These are phyloP conservation scores for Morone saxatilis DNA, from an alignment of 2,113 vertebrate genomes.

Conservation along the genomic window DNA sequence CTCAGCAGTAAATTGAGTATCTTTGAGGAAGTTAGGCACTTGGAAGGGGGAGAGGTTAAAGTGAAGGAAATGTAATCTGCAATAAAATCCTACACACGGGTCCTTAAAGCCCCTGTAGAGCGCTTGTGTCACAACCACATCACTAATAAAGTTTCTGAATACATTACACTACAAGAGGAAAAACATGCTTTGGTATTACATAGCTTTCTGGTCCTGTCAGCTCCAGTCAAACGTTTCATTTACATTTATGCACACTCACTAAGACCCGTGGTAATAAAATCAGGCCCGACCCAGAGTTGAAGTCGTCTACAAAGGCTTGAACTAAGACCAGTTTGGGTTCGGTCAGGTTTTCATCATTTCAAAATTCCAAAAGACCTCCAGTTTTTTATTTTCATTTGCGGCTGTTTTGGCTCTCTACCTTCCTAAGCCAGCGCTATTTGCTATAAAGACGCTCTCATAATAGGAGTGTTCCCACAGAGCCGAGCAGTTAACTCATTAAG, in stretches of 20 bases:
- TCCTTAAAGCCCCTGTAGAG: not conserved
- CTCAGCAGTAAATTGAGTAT: not conserved
- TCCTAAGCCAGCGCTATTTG: conserved; percentile 40
- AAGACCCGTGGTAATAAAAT: conserved; percentile 34
- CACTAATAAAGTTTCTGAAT: conserved; percentile 7
- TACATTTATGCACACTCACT: conserved; percentile 8
- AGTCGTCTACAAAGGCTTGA: conserved; percentile 33
- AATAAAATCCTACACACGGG: no score
- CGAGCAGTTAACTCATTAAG: conserved; percentile 58
- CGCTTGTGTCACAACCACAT: not conserved
- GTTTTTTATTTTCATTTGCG: conserved; percentile 24
- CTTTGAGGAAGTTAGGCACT: not conserved
- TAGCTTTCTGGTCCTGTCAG: conserved; percentile 7
- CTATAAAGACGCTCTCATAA: conserved; percentile 48
- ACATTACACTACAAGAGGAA: not conserved
- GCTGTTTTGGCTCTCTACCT: conserved; percentile 46
- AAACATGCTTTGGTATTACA: not conserved
- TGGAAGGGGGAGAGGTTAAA: no score
- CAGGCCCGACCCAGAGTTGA: conserved; percentile 6
- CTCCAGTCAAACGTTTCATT: conserved; percentile 25
- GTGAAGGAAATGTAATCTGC: no score
- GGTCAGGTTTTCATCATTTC: conserved; percentile 23
- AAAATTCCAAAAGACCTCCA: conserved; percentile 26
- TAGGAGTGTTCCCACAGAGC: conserved; percentile 51
- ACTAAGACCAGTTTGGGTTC: not conserved